Conservation (phyloP, 2,888 invertebrate species). For the Cheiracanthium punctorium region DNA sequence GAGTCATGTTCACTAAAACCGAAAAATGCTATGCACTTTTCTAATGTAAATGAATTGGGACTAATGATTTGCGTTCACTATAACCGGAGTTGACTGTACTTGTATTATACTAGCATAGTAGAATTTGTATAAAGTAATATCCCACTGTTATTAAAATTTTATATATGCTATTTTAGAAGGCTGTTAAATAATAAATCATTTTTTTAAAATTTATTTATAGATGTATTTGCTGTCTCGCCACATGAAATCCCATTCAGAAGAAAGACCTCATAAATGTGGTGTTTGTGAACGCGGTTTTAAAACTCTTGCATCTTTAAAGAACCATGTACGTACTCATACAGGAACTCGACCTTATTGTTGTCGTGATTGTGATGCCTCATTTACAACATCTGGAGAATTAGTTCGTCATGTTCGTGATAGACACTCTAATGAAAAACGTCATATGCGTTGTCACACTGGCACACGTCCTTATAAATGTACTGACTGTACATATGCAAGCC, state of each 20-base stretch:
- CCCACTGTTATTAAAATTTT: no score
- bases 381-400: slow-evolving; percentile 82
- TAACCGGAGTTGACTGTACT: no score
- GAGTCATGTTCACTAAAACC: no score
- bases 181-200: background rate
- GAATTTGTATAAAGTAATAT: no score
- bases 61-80: no score
- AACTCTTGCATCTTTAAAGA: slow-evolving; percentile 91
- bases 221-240: slow-evolving; percentile 92
- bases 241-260: slow-evolving; percentile 96
- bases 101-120: no score
- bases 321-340: slow-evolving; percentile 97
- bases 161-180: no score
- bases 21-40: no score
- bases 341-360: slow-evolving; percentile 94
- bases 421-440: slow-evolving; percentile 97
- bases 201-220: slow-evolving; percentile 74
- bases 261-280: slow-evolving; percentile 92
- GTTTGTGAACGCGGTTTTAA: slow-evolving; percentile 97
- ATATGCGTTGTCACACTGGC: slow-evolving; percentile 94
- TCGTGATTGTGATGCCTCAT: slow-evolving; percentile 90
- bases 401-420: slow-evolving; percentile 96
- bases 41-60: no score
- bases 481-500: slow-evolving; percentile 97
- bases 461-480: slow-evolving; percentile 93